Evolutionary conservation across 2,113 vertebrate genomes (phyloP).

Genomic region (Oenanthe melanoleuca): DNA sequence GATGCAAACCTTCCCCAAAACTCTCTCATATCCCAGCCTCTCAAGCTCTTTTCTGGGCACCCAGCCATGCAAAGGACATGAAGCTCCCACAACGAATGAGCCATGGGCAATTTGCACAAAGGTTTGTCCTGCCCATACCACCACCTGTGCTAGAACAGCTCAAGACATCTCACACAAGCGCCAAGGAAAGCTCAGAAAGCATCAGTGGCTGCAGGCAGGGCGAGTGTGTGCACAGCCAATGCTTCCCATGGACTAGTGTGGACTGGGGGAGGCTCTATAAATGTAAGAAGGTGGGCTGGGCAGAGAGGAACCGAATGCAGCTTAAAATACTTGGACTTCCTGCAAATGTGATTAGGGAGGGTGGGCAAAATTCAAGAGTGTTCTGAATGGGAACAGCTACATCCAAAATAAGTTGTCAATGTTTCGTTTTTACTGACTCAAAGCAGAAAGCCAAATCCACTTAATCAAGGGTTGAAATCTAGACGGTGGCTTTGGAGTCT

Average conservation of each 20-base stretch:
- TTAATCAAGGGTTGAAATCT: background rate
- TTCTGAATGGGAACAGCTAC: constrained; percentile 28
- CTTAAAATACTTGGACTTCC: constrained; percentile 57
- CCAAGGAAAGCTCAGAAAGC: background rate
- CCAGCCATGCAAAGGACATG: background rate
- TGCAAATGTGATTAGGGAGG: background rate
- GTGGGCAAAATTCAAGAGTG: background rate
- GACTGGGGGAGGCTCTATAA: constrained; percentile 48
- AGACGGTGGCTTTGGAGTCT: background rate
- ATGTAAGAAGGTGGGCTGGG: constrained; percentile 48
- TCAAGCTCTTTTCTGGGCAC: background rate
- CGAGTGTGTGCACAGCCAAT: background rate
- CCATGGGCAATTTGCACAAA: background rate
- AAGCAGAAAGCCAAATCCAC: background rate
- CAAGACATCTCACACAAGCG: background rate
- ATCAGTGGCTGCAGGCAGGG: background rate
- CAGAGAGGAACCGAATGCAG: background rate
- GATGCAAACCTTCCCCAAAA: background rate
- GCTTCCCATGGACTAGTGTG: background rate
- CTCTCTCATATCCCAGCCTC: background rate
- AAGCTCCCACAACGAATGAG: background rate
- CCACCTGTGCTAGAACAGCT: background rate
- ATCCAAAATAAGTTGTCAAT: background rate
- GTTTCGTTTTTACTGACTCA: constrained; percentile 7
- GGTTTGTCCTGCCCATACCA: background rate